Evolutionary conservation across 2,113 vertebrate genomes (phyloP), one percentile per base, ranked within the genome.

Genomic region (Mystacornis crossleyi): DNA sequence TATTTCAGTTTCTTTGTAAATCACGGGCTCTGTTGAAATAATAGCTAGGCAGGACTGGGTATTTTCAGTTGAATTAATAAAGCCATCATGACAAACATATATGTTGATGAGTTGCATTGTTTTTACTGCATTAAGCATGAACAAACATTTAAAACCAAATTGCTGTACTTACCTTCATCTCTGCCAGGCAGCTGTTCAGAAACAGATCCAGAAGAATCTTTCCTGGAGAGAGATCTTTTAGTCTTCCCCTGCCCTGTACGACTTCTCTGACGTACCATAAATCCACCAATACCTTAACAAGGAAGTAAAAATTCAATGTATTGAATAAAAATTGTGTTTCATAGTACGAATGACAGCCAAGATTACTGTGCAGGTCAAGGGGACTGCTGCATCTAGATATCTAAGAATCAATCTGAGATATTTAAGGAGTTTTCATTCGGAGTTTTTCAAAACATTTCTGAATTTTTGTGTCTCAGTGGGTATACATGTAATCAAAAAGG

Each of bases 231-330:
- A 66, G 97, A 97, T 81, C 99, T 98, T 94, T 99, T 99, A 65
- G 98, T 96, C 96, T 99, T 98, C 50, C 98, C 99, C 70, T 99
- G 99, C 18, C 99, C 99, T 0, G 99, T 98, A 93, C 99, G 99
- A 74, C 99, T 99, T 77, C 99, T 98, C 97, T 99, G 99, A 38
- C 99, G 99, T 34, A 99, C 99, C 99, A 99, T 99, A 97, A 99
- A 99, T 42, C 99, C 99, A 73, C 99, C 99, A 57, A 99, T 99
- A 94, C 99, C 99, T 90, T 99, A 95, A 34, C 31, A 71, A 89
- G 53, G 89, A 86, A 94, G 55, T 47, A 94, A 78, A 87, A 94
- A 51, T 62, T n/a, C 42, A 82, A 21, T 4, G 5, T 18, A 15
- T 0, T 43, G 8, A 61, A 65, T 70, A 90, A 62, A 69, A 75